phyloP scores from a whole-genome alignment of 1,140 invertebrate species.

The Orchestia grillus region DNA sequence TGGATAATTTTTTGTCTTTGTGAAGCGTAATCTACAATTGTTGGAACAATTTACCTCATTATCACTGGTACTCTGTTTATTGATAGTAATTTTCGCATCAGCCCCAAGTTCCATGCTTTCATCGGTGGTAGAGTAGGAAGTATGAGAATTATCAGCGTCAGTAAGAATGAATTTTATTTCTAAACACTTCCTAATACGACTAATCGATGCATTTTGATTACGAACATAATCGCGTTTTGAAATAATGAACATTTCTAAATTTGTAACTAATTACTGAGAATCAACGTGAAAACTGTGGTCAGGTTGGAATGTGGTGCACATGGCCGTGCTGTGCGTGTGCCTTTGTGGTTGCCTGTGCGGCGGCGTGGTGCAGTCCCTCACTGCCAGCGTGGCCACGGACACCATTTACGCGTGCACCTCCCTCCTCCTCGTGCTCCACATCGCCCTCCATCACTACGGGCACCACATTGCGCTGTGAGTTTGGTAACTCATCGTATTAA shows the following conservation, averaged over 20 bases:
- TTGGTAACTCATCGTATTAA: background rate
- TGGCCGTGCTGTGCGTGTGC: slow-evolving; percentile 59
- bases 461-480: slow-evolving; percentile 65
- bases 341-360: slow-evolving; percentile 61
- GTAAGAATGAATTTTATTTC: no score
- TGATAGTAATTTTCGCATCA: background rate
- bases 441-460: slow-evolving; percentile 65
- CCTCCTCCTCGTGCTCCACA: slow-evolving; percentile 60
- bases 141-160: no score
- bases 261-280: background rate
- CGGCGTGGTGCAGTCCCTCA: slow-evolving; percentile 64
- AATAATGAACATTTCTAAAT: background rate
- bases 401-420: slow-evolving; percentile 66
- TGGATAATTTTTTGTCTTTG: background rate
- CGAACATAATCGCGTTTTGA: no score
- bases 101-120: background rate
- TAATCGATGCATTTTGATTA: no score
- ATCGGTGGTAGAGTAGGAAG: no score
- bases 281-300: background rate
- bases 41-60: background rate
- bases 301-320: slow-evolving; percentile 31
- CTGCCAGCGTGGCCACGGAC: slow-evolving; percentile 63
- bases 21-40: background rate
- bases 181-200: no score
- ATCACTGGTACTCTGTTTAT: background rate